Percentiles rank a stretch among this genome's conserved stretches.
Evolutionary conservation across 2,797 vertebrate genomes (phyloP).

Genomic region (Sebastes kiyomatsui): DNA sequence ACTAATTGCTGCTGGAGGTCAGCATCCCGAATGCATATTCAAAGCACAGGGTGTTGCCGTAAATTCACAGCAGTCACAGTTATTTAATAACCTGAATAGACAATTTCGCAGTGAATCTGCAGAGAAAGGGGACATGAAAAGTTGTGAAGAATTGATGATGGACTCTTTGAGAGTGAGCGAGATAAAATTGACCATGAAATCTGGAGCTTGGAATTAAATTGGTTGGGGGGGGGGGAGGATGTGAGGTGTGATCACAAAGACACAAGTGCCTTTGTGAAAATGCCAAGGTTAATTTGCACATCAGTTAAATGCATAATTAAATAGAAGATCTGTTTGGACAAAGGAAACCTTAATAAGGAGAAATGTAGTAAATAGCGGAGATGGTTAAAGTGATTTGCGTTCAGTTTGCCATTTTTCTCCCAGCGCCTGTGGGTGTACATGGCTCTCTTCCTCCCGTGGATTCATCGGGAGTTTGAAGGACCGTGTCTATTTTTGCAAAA

Average conservation of each 20-base stretch:
- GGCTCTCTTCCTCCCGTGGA: background rate
- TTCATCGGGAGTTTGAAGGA: background rate
- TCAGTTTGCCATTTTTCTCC: constrained; percentile 46
- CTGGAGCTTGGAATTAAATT: constrained; percentile 84
- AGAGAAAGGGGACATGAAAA: constrained; percentile 85
- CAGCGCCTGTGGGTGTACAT: background rate
- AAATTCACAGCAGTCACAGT: constrained; percentile 82
- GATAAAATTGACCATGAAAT: constrained; percentile 90
- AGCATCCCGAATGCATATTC: constrained; percentile 77
- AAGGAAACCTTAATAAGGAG: constrained; percentile 64
- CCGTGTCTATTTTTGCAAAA: background rate
- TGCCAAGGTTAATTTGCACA: constrained; percentile 83
- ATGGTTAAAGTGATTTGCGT: constrained; percentile 52
- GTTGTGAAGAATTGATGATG: constrained; percentile 87
- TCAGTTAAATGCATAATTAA: constrained; percentile 81
- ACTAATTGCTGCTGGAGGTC: constrained; percentile 86
- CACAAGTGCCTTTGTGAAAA: constrained; percentile 78
- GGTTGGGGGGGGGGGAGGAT: constrained; percentile 58
- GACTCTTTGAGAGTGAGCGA: constrained; percentile 81
- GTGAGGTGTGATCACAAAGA: constrained; percentile 68
- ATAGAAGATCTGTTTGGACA: constrained; percentile 73
- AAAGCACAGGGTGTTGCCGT: constrained; percentile 72
- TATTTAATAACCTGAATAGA: constrained; percentile 84
- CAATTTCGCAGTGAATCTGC: constrained; percentile 82
- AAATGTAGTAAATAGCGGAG: constrained; percentile 63